Base-by-base conservation (phyloP, 64 coral and sea anemone genomes). In the Pocillopora verrucosa region DNA sequence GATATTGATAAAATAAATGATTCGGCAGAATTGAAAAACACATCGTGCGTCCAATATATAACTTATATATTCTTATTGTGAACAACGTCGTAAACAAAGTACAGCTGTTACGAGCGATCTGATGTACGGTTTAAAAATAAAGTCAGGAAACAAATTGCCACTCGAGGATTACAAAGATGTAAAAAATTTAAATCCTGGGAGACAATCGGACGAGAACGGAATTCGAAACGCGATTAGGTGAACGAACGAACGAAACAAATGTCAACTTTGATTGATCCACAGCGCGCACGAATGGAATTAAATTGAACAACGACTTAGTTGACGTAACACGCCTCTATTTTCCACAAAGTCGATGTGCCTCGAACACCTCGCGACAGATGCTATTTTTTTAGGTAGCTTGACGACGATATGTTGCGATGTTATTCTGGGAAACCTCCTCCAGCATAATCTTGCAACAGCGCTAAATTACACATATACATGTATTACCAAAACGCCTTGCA, bases 1-100 rank as follows among this genome's bases (percentile, higher is more conserved):
- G 82, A 85, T 72, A 85, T 85, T 72, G 61, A 83, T 83, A 65
- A 83, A 72, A 85, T 85, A 57, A 85, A 65, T 85, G 64, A 85
- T 85, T 84, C 63, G 80, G 61, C 80, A 84, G 67, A 70, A 70
- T 70, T 70, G 25, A 70, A 70, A 70, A 70, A 84, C 80, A 63
- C 2, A 45, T 84, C 56, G 64, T 70, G 19, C 22, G 64, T 56
- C n/a, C 65, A 77, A 77, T 77, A 77, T 77, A 51, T 51, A 51
- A 51, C 41, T 51, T 51, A 51, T 51, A 51, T 51, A 70, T 0
- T n/a, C 25, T 70, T 70, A 70, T 70, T 70, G 20, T 51, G 82
- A 72, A 72, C 61, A 30, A 72, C 36, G 36, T 41, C 41, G 64
- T 56, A 72, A 51, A 85, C 63, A 72, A 85, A 85, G 56, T 70